Evolutionary conservation across 2,113 vertebrate species (phyloP).

Genomic region (Herpetotheres cachinnans): DNA sequence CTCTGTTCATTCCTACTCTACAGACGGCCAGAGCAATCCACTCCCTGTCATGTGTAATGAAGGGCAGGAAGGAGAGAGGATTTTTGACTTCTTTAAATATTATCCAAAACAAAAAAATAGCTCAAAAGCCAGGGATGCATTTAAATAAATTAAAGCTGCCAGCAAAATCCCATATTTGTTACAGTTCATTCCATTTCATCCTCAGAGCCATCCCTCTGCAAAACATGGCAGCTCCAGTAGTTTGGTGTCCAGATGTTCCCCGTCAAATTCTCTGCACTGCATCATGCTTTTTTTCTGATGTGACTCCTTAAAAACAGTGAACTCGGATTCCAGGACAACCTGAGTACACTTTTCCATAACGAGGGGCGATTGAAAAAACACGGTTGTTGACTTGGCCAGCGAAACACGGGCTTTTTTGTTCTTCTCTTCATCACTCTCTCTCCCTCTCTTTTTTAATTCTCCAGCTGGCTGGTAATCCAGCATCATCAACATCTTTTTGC

Average conservation of each 20-base stretch:
- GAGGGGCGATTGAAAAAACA: neutral
- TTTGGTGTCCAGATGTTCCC: constrained; percentile 56
- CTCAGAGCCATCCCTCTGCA: neutral
- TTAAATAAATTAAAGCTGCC: constrained; percentile 45
- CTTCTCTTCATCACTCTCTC: neutral
- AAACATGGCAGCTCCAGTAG: constrained; percentile 15
- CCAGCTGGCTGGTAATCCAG: constrained; percentile 18
- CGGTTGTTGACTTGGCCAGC: constrained; percentile 5
- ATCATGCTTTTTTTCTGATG: neutral
- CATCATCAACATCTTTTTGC: constrained; percentile 61
- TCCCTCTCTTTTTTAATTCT: constrained; percentile 27
- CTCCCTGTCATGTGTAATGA: constrained; percentile 1
- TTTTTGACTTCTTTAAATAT: constrained; percentile 27
- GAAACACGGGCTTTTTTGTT: constrained; percentile 23
- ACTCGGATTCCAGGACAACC: constrained; percentile 36
- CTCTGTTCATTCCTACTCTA: neutral
- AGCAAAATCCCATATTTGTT: constrained; percentile 8
- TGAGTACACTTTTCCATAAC: constrained; percentile 37
- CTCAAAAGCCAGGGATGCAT: constrained; percentile 38
- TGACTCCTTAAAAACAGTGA: constrained; percentile 36
- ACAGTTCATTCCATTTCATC: neutral
- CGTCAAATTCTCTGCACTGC: neutral
- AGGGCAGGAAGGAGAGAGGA: neutral
- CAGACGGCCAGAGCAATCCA: neutral
- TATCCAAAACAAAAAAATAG: constrained; percentile 56